Base-by-base conservation (phyloP, 2,888 invertebrate species). In the Habroteleia sp. region DNA sequence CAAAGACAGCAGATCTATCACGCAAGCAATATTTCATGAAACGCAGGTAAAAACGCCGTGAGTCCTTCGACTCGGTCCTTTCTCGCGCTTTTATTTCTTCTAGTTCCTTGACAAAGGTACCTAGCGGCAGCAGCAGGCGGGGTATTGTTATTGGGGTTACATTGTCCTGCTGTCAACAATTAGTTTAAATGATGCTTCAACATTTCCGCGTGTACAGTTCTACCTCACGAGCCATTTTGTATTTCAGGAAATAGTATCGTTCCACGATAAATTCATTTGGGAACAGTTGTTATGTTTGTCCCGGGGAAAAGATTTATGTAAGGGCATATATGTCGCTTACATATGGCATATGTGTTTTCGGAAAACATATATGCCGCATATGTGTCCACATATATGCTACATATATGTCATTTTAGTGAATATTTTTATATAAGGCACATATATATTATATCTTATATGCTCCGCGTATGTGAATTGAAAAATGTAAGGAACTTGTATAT, bases 131-230 rank as follows among this genome's bases (percentile, higher is more conserved):
- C 54, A 81, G 81, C 81, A 72, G 82, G 80, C 81, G 78, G 81
- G 81, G 85, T 84, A 81, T 84, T 83, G 84, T 84, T 83, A 82
- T 80, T 77, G n/a, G 74, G 76, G 71, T 73, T 71, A 80, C 76
- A 84, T 86, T 85, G 86, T 86, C 81, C 82, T 68, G 79, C 84
- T 85, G 85, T 85, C 85, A 84, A 85, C 86, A 84, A 87, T 86
- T 87, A 87, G 83, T 87, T 85, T 80, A 82, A 82, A 87, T 84
- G 86, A 86, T 85, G 80, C 81, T 81, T 82, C 82, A 81, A 82
- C 79, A 81, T 83, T 76, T 71, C 50, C 41, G 52, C 46, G 11
- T 11, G 31, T 14, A 56, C 35, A 71, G 39, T 69, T 65, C 74
- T 5, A 8, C 5, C 7, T 42, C 3, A 7, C 20, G 20, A 13